Conservation (phyloP, 2,888 invertebrate species). For the Apamea epomidion region DNA sequence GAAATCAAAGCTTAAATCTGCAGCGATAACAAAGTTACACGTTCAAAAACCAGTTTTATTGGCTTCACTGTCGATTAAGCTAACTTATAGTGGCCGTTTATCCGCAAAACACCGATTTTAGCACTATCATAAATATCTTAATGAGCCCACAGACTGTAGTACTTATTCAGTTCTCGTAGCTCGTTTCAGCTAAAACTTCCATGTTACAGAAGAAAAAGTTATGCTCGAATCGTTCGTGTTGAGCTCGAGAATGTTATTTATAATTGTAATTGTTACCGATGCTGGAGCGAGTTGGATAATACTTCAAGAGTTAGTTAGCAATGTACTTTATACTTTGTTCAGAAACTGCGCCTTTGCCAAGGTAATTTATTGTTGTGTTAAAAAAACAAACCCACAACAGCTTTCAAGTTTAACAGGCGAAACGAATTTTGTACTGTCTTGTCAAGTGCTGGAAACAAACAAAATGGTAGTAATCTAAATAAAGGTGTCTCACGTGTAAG, state of each 20-base stretch:
- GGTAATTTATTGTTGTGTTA: background rate
- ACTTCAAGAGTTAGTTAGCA: constrained; percentile 9
- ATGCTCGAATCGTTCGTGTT: constrained; percentile 9
- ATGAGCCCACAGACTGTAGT: constrained; percentile 65
- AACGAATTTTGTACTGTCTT: constrained; percentile 18
- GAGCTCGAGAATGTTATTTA: constrained; percentile 5
- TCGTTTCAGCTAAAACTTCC: constrained; percentile 45
- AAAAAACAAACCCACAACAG: background rate
- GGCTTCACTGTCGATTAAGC: constrained; percentile 41
- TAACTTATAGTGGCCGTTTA: constrained; percentile 52
- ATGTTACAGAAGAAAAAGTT: constrained; percentile 12
- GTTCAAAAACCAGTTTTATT: constrained; percentile 44
- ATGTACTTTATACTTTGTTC: constrained; percentile 1
- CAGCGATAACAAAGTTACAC: constrained; percentile 30
- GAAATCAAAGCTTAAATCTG: constrained; percentile 19
- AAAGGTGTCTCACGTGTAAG: constrained; percentile 44
- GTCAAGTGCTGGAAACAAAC: constrained; percentile 29
- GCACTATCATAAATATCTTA: constrained; percentile 66
- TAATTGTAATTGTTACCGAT: constrained; percentile 24
- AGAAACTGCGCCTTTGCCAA: constrained; percentile 15
- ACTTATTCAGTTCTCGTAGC: constrained; percentile 47
- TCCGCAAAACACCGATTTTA: constrained; percentile 54
- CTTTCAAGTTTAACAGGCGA: background rate
- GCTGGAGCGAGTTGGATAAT: constrained; percentile 1
- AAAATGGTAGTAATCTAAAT: constrained; percentile 44